Evolutionary conservation across 2,797 vertebrate genomes (phyloP).

Genomic region (Toxotes lorentzi): DNA sequence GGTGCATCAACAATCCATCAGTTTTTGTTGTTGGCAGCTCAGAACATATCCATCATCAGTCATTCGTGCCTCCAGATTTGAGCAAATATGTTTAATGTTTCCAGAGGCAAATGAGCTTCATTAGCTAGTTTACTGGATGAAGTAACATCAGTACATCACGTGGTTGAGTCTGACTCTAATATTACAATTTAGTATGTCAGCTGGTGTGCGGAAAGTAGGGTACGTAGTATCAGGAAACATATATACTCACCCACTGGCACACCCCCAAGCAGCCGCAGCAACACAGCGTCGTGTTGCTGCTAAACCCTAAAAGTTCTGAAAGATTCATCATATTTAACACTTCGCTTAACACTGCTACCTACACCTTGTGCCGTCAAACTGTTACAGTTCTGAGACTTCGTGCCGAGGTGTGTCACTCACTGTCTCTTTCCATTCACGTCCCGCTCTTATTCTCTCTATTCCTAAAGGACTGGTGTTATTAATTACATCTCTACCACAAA

Average conservation of each 20-base stretch:
- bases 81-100: constrained; percentile 12
- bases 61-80: not conserved
- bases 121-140: not conserved
- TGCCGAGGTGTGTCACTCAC: constrained; percentile 3
- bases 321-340: constrained; percentile 41
- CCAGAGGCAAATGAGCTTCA: constrained; percentile 28
- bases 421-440: not conserved
- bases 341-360: constrained; percentile 30
- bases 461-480: constrained; percentile 65
- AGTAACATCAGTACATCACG: not conserved
- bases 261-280: not conserved
- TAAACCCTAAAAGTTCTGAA: constrained; percentile 29
- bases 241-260: not conserved
- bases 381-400: constrained; percentile 40
- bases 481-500: constrained; percentile 63
- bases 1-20: constrained; percentile 10
- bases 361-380: constrained; percentile 54
- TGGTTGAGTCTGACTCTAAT: not conserved
- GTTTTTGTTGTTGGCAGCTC: not conserved
- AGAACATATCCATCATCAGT: constrained; percentile 15
- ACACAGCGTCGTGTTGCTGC: not conserved
- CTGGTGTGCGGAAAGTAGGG: not conserved
- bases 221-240: not conserved
- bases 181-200: not conserved
- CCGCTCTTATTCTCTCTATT: constrained; percentile 15